phyloP scores from a whole-genome alignment of 2,113 vertebrate genomes.

The Ploceus nigricollis region DNA sequence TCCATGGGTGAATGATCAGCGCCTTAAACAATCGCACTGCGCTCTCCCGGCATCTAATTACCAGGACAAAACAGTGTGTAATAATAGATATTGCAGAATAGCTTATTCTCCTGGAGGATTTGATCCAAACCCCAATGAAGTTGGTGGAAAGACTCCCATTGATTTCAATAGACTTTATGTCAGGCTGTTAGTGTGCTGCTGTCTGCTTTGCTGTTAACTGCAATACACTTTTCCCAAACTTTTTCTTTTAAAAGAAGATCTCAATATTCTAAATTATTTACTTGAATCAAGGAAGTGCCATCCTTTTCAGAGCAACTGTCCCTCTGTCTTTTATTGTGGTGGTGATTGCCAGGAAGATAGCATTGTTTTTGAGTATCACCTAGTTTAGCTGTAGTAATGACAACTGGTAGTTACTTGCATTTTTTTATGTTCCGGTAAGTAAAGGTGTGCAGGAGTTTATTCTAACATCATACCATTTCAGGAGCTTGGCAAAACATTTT shows the following conservation, averaged over 20 bases:
- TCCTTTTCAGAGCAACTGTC: neutral
- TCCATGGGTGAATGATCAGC: constrained; percentile 61
- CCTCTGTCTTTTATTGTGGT: neutral
- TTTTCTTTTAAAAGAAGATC: neutral
- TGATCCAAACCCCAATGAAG: constrained; percentile 53
- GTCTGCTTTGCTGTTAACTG: neutral
- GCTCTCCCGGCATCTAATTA: constrained; percentile 49
- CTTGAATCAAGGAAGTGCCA: neutral
- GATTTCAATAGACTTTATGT: constrained; percentile 51
- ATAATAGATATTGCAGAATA: constrained; percentile 59
- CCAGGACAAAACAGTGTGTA: constrained; percentile 28
- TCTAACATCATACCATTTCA: neutral
- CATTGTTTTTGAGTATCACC: neutral
- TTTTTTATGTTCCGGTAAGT: neutral
- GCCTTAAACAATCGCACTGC: neutral
- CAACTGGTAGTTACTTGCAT: neutral
- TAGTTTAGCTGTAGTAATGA: neutral
- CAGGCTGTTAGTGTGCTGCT: neutral
- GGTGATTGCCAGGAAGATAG: neutral
- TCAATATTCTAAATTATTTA: neutral
- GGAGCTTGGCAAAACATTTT: constrained; percentile 36
- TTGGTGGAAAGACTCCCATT: constrained; percentile 46
- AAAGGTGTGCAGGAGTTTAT: neutral
- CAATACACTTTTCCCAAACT: neutral
- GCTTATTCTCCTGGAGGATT: constrained; percentile 52